Conservation (phyloP, 2,797 vertebrate species). For the Yasuhikotakia modesta region DNA sequence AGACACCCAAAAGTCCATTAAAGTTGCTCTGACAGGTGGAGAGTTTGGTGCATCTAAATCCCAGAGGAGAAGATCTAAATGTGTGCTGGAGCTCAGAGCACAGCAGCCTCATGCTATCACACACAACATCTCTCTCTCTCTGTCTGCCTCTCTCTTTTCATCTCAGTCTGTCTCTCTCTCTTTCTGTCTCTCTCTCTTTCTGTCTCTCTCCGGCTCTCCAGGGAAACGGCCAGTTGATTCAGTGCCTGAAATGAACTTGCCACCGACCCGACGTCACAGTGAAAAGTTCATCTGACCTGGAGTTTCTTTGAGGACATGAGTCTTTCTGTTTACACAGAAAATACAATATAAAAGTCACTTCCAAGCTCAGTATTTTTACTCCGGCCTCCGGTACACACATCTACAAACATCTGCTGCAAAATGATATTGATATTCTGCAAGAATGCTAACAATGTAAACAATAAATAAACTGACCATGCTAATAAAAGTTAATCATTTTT, state of each 20-base stretch:
- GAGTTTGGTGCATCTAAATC: constrained; percentile 28
- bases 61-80: constrained; percentile 17
- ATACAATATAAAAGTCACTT: neutral
- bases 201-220: constrained; percentile 8
- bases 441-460: no score
- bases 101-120: constrained; percentile 7
- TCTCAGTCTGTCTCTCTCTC: neutral
- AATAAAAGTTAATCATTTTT: no score
- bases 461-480: no score
- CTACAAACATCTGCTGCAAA: neutral
- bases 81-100: neutral
- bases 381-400: neutral
- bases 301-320: neutral
- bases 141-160: constrained; percentile 32
- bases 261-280: constrained; percentile 21
- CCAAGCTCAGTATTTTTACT: neutral
- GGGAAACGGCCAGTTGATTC: constrained; percentile 10
- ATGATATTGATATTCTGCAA: no score
- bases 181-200: constrained; percentile 26
- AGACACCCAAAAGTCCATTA: constrained; percentile 39
- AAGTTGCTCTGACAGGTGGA: constrained; percentile 36
- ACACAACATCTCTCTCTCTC: constrained; percentile 13
- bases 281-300: constrained; percentile 31
- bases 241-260: constrained; percentile 21
- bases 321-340: neutral